Base-by-base conservation (phyloP, 23 tunicate genomes). In the Halocynthia roretzi region DNA sequence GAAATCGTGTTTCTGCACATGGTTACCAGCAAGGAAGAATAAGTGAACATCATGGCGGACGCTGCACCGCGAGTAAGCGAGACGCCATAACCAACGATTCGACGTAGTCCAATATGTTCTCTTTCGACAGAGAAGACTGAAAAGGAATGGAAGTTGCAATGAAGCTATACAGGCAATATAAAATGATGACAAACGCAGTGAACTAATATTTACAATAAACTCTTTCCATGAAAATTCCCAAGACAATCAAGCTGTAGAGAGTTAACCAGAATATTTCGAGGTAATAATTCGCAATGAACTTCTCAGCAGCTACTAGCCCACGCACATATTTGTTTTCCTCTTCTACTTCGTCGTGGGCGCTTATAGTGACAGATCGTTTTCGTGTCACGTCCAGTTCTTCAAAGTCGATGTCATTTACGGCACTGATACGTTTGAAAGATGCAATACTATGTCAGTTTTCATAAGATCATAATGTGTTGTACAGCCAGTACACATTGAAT, bases 1-100 rank as follows among this genome's bases (percentile, higher is more conserved):
- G 97, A 85, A 80, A 91, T 85, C 6, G 89, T 91, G 84, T 91
- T 91, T 50, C 97, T 77, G 56, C 91, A 50, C 97, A 91, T 91
- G 10, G 97, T 91, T 6, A 91, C 83, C 10, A 91, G 73, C 15
- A 91, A 68, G 70, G 84, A 87, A 76, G 91, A 91, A 81, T 80
- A 91, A 62, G 83, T 85, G 87, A 91, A 91, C 91, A 85, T 85
- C 80, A 91, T 69, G 51, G 84, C 91, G 50, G 97, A 84, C 7
- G 91, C 97, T 17, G 97, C 83, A n/a, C 83, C 97, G 22, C 97
- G 75, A 8, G 97, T 85, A 55, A 86, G 10, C 5, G 97, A 81
- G 70, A 77, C 72, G 67, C 77, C 63, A 31, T 69, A 71, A 48
- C 97, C 91, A 51, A 83, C 83, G 71, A 91, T 91, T n/a, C 97